Conservation (phyloP, 1,140 invertebrate genomes). For the Drosophila elegans region DNA sequence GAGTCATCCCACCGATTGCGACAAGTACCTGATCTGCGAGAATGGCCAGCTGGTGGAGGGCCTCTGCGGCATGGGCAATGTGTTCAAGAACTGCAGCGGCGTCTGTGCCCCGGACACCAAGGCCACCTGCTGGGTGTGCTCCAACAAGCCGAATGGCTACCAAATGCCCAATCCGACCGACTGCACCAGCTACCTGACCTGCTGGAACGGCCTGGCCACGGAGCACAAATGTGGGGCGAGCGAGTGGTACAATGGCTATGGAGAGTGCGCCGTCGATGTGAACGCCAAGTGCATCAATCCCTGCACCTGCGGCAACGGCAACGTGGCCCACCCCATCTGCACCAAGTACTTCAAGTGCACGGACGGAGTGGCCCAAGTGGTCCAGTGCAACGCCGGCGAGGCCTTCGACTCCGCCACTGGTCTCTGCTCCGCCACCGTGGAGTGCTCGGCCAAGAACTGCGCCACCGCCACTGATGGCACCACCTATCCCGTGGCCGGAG, state of each 20-base stretch:
- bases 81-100: conserved; percentile 43
- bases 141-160: conserved; percentile 57
- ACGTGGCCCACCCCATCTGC: conserved; percentile 71
- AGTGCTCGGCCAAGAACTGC: conserved; percentile 38
- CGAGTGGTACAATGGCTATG: conserved; percentile 53
- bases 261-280: conserved; percentile 54
- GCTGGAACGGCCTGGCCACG: conserved; percentile 52
- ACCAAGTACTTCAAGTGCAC: conserved; percentile 71
- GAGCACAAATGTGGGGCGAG: conserved; percentile 29
- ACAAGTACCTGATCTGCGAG: conserved; percentile 64
- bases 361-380: conserved; percentile 51
- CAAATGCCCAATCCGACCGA: conserved; percentile 40
- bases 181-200: conserved; percentile 59
- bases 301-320: conserved; percentile 46
- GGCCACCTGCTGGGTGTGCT: conserved; percentile 62
- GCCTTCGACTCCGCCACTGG: conserved; percentile 36
- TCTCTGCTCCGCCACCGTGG: conserved; percentile 24
- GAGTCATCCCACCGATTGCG: conserved; percentile 63
- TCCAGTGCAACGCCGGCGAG: conserved; percentile 42
- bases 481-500: conserved; percentile 28
- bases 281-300: conserved; percentile 68
- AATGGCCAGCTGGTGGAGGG: conserved; percentile 50
- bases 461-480: conserved; percentile 17
- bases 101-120: conserved; percentile 53
- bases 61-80: conserved; percentile 65